phyloP scores from a whole-genome alignment of 2,888 invertebrate genomes.

The Orthonevra nobilis region DNA sequence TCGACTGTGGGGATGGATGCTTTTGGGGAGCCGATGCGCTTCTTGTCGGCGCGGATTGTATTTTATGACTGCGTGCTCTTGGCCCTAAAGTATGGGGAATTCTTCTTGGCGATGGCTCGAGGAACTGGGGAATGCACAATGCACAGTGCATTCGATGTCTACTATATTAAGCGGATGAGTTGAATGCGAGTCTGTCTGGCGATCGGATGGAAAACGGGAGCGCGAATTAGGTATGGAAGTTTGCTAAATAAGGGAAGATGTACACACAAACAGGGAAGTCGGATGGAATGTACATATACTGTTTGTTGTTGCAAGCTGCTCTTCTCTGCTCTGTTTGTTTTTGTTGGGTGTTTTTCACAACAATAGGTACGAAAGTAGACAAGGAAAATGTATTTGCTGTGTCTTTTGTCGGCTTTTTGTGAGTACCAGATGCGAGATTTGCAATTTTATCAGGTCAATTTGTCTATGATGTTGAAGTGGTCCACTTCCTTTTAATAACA shows the following conservation, averaged over 20 bases:
- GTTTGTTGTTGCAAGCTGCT: constrained; percentile 36
- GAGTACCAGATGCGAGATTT: neutral
- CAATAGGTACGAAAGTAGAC: neutral
- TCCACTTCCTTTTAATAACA: too few species aligned
- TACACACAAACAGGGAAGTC: constrained; percentile 62
- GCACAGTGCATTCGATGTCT: constrained; percentile 23
- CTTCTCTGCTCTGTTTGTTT: constrained; percentile 38
- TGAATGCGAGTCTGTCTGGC: constrained; percentile 32
- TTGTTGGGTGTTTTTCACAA: constrained; percentile 20
- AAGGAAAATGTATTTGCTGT: constrained; percentile 22
- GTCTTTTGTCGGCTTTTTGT: too few species aligned
- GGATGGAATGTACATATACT: constrained; percentile 55
- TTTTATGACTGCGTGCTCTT: constrained; percentile 62
- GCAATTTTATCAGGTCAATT: neutral
- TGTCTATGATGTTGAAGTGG: too few species aligned
- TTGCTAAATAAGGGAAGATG: constrained; percentile 59
- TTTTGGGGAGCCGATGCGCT: constrained; percentile 34
- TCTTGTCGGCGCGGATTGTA: constrained; percentile 62
- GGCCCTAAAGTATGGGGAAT: constrained; percentile 48
- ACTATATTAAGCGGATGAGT: constrained; percentile 30
- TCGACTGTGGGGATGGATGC: constrained; percentile 14
- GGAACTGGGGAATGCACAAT: constrained; percentile 17
- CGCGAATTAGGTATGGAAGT: constrained; percentile 59
- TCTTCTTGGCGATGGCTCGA: constrained; percentile 27
- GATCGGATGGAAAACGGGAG: constrained; percentile 56